Base-by-base conservation (phyloP, 35 echinoderm and acorn worm genomes). In the Diadema setosum region DNA sequence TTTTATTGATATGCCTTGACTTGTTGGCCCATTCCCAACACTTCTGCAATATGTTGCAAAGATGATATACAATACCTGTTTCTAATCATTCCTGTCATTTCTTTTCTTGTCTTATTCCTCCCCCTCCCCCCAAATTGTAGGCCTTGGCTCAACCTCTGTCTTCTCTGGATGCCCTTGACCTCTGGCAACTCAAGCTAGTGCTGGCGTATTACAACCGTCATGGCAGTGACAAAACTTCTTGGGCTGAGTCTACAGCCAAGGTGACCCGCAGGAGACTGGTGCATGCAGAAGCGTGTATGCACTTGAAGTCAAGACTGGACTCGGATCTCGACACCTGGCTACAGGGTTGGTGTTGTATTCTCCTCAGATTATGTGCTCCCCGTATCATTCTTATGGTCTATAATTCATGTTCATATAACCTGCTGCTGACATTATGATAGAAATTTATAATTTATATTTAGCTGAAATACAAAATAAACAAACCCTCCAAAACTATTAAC, bases 131-230 rank as follows among this genome's bases (percentile, higher is more conserved):
- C 37, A 29, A 26, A 3, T 14, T 6, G 4, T 78, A 78, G 73
- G 29, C 73, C 44, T 78, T 78, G 39, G 73, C 39, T n/a, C 73
- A 78, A 41, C 73, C 73, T 35, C 37, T 78, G 27, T 33, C 39
- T n/a, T 35, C 27, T 21, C 37, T 78, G 15, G 9, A 73, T 69
- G 43, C 80, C 21, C 34, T 41, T 5, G 44, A 65, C 9, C 59
- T 90, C 36, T 90, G 88, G 88, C 88, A 90, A 36, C 8, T 90
- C 34, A 90, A 90, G 80, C 64, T 90, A 20, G 55, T 90, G 35
- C 88, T 90, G 24, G 88, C 81, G 1, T 90, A 90, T 35, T 90
- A 90, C 42, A 61, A 83, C 43, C 60, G 74, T 58, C 37, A 42
- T 9, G 45, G 49, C 57, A 24, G 37, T 12, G 78, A 58, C 27